Percentiles rank a stretch among this genome's conserved stretches.
These are phyloP conservation scores for Callocephalon fimbriatum DNA, from an alignment of 2,113 vertebrate species.

Conservation along the genomic window DNA sequence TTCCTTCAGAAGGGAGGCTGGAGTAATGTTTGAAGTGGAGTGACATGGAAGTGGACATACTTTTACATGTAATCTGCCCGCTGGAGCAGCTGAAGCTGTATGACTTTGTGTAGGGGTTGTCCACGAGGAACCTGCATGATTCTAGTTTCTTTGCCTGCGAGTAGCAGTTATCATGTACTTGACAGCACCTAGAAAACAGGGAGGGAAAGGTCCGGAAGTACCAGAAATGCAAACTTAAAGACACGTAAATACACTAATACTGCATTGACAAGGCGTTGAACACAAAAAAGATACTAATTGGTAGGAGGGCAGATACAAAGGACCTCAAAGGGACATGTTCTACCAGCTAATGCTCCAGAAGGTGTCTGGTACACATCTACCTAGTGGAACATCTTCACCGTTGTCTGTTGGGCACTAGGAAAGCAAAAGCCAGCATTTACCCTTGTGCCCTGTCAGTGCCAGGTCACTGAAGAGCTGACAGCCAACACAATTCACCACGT, in stretches of 20 bases:
- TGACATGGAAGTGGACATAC: constrained; percentile 68
- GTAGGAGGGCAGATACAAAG: background rate
- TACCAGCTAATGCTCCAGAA: background rate
- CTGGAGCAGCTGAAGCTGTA: constrained; percentile 79
- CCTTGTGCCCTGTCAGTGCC: fast-evolving
- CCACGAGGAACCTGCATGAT: constrained; percentile 59
- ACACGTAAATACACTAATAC: fast-evolving
- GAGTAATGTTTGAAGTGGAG: fast-evolving
- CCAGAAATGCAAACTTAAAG: background rate
- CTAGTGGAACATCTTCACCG: background rate
- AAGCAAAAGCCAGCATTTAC: background rate
- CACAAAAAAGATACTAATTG: background rate
- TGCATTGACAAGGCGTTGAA: background rate
- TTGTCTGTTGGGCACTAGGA: background rate
- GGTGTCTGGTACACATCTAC: fast-evolving
- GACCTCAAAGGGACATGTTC: background rate
- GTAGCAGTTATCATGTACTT: constrained; percentile 86
- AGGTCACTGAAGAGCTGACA: background rate
- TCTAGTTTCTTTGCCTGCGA: background rate
- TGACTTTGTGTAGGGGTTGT: constrained; percentile 81
- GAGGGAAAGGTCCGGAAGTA: background rate
- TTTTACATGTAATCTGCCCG: constrained; percentile 75
- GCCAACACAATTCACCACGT: background rate
- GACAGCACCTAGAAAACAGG: constrained; percentile 83
- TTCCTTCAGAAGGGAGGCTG: background rate